A percentile compares a stretch with the other conserved stretches of the same genome.
Conservation (phyloP, 2,888 invertebrate genomes). For the Sthenelais limicola region DNA sequence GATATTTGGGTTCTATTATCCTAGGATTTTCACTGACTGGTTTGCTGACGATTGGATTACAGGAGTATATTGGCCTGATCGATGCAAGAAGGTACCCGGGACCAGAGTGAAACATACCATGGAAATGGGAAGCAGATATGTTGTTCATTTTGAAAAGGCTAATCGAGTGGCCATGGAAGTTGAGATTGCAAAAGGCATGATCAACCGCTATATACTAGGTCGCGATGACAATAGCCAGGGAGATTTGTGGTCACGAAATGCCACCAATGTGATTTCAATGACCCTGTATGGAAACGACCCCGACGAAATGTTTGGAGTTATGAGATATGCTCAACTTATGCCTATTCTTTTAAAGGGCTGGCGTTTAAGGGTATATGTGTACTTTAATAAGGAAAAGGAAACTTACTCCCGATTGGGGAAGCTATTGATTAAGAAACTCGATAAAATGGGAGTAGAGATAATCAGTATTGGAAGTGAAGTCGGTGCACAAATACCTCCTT, state of each 20-base stretch:
- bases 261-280: constrained; percentile 50
- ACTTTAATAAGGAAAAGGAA: constrained; percentile 7
- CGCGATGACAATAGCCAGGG: constrained; percentile 35
- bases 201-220: constrained; percentile 47
- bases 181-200: constrained; percentile 50
- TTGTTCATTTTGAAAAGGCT: constrained; percentile 52
- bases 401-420: constrained; percentile 11
- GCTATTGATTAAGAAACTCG: constrained; percentile 45
- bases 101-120: constrained; percentile 54
- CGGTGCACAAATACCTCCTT: constrained; percentile 43
- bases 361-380: constrained; percentile 51
- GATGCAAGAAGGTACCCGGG: constrained; percentile 49
- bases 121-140: constrained; percentile 53
- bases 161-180: constrained; percentile 51
- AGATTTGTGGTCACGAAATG: constrained; percentile 39
- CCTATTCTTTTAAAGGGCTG: constrained; percentile 50
- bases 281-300: constrained; percentile 49
- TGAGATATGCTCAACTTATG: constrained; percentile 51
- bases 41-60: constrained; percentile 84
- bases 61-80: constrained; percentile 72
- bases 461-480: constrained; percentile 42
- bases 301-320: constrained; percentile 47
- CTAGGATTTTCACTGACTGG: constrained; percentile 57
- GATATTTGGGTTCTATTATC: constrained; percentile 56
- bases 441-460: constrained; percentile 51